Evolutionary conservation across 2,888 invertebrate species (phyloP).

Genomic region (Cremastinae sp.): DNA sequence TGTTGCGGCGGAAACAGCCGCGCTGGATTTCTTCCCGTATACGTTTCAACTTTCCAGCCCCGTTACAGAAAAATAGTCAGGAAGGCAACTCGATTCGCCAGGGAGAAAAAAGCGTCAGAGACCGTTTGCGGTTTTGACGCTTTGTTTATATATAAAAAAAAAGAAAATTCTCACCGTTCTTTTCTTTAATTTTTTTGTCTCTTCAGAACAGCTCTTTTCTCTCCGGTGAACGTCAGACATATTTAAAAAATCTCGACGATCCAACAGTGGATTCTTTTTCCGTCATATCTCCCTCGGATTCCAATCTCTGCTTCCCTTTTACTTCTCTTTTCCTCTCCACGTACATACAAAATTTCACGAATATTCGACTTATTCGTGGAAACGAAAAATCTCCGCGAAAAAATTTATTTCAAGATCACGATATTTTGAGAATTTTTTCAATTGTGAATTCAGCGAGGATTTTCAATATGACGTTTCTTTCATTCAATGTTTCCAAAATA

Average conservation of each 20-base stretch:
- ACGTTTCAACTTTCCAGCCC: conserved; percentile 42
- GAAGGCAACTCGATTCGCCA: conserved; percentile 48
- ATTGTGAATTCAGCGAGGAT: too few species aligned
- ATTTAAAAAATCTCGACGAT: conserved; percentile 33
- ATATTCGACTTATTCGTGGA: conserved; percentile 13
- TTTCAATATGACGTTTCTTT: too few species aligned
- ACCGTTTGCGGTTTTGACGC: background rate
- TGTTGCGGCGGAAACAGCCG: conserved; percentile 39
- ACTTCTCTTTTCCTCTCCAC: conserved; percentile 12
- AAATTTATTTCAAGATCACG: background rate
- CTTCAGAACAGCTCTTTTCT: conserved; percentile 43
- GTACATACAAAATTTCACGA: conserved; percentile 22
- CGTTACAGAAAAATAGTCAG: conserved; percentile 59
- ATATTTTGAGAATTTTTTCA: too few species aligned
- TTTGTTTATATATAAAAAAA: conserved; percentile 1
- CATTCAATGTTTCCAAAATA: too few species aligned
- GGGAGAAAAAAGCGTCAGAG: conserved; percentile 19
- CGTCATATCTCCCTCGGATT: conserved; percentile 10
- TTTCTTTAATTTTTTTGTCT: conserved; percentile 39
- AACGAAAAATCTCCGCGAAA: background rate
- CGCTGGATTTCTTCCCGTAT: conserved; percentile 41
- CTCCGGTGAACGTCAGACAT: conserved; percentile 35
- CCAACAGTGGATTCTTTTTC: conserved; percentile 6
- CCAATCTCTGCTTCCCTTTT: conserved; percentile 47
- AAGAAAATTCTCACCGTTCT: conserved; percentile 32